Evolutionary conservation across 2,888 invertebrate genomes (phyloP).

Genomic region (Tipula confusa): DNA sequence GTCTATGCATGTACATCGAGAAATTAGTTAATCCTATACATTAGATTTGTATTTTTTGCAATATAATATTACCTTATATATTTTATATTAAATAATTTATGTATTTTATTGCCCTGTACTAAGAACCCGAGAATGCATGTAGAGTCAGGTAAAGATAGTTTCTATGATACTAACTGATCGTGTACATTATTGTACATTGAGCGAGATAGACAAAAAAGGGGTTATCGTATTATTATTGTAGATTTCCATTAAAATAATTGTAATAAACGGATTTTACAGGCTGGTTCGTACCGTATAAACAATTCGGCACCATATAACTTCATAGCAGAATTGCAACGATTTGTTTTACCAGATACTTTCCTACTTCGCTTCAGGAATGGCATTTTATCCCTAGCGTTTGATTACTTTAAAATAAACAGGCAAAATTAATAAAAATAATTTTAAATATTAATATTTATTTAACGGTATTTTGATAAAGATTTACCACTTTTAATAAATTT

Average conservation of each 20-base stretch:
- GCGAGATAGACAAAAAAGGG: not conserved
- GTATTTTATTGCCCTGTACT: not conserved
- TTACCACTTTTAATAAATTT: too few species aligned
- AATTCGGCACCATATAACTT: too few species aligned
- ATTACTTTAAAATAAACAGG: too few species aligned
- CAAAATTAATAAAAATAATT: too few species aligned
- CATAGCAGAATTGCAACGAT: too few species aligned
- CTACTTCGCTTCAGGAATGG: too few species aligned
- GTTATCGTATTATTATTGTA: not conserved
- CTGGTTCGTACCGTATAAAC: too few species aligned
- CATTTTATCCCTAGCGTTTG: too few species aligned
- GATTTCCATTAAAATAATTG: not conserved
- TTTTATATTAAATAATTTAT: not conserved
- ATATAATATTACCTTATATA: not conserved
- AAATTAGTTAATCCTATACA: not conserved
- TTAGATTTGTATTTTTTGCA: not conserved
- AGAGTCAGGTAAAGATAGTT: not conserved
- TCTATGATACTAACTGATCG: not conserved
- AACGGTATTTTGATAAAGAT: too few species aligned
- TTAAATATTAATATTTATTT: too few species aligned
- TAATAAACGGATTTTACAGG: too few species aligned
- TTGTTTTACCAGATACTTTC: too few species aligned
- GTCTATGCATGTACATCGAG: not conserved
- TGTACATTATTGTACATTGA: not conserved
- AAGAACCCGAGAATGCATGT: not conserved